Percentiles rank a stretch among this genome's conserved stretches.
phyloP scores from a whole-genome alignment of 2,888 invertebrate species.

The Morpho achilles region DNA sequence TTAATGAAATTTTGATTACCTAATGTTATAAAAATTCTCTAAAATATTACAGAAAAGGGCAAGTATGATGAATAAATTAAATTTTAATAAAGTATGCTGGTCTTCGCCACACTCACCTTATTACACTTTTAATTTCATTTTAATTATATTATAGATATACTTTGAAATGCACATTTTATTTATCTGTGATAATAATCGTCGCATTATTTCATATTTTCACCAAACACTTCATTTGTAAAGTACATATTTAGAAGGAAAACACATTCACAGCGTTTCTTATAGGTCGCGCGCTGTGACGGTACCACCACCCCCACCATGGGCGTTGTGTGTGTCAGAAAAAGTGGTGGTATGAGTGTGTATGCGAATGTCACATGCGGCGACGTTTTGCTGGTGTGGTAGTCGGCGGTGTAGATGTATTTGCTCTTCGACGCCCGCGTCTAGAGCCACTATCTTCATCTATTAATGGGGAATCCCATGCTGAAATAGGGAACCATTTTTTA shows the following conservation, averaged over 20 bases:
- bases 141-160: no score
- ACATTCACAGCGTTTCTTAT: conserved; percentile 34
- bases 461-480: conserved; percentile 60
- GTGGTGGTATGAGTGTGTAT: conserved; percentile 48
- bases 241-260: conserved; percentile 24
- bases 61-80: no score
- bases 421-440: conserved; percentile 58
- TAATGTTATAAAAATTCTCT: no score
- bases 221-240: conserved; percentile 4
- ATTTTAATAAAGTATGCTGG: no score
- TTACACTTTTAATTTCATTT: no score
- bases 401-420: conserved; percentile 63
- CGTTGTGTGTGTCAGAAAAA: conserved; percentile 55
- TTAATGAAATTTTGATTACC: no score
- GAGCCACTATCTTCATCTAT: conserved; percentile 56
- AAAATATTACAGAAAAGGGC: no score
- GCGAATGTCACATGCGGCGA: conserved; percentile 60
- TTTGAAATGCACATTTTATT: no score
- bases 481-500: neutral
- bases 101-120: no score
- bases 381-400: conserved; percentile 61
- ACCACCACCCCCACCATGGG: conserved; percentile 20
- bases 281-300: conserved; percentile 19
- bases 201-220: neutral
- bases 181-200: no score